Evolutionary conservation across 1,140 invertebrate species (phyloP).

Genomic region (Tetramorium alpestre): DNA sequence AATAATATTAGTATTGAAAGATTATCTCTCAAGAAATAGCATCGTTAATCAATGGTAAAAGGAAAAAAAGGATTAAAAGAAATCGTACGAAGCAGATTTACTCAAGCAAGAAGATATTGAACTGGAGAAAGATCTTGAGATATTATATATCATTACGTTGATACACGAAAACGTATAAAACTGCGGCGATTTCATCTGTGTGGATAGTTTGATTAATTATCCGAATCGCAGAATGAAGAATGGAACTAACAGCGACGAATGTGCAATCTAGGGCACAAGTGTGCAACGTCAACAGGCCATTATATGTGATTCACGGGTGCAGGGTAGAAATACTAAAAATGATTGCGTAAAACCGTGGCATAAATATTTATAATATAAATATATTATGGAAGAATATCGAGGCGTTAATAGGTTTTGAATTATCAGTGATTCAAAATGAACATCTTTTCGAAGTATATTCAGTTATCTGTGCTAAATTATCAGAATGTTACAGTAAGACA

Average conservation of each 20-base stretch:
- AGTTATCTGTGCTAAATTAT: no score
- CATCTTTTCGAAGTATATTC: background rate
- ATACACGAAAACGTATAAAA: background rate
- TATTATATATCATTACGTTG: slow-evolving; percentile 14
- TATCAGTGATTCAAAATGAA: background rate
- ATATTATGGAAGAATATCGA: background rate
- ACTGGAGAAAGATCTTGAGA: background rate
- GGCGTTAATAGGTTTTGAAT: background rate
- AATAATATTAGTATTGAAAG: background rate
- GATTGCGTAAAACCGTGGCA: background rate
- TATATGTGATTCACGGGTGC: background rate
- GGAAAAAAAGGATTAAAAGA: background rate
- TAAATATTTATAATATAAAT: background rate
- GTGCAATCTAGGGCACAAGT: background rate
- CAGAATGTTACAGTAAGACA: no score
- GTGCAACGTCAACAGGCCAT: background rate
- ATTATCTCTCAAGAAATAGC: background rate
- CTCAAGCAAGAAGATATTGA: background rate
- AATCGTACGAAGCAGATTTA: background rate
- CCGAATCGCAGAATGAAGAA: background rate
- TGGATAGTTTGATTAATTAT: slow-evolving; percentile 31
- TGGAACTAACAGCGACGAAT: background rate
- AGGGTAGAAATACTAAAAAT: background rate
- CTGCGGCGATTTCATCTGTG: background rate
- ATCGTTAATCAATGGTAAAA: background rate